Base-by-base conservation (phyloP, 2,797 vertebrate genomes). In the Intellagama lesueurii region DNA sequence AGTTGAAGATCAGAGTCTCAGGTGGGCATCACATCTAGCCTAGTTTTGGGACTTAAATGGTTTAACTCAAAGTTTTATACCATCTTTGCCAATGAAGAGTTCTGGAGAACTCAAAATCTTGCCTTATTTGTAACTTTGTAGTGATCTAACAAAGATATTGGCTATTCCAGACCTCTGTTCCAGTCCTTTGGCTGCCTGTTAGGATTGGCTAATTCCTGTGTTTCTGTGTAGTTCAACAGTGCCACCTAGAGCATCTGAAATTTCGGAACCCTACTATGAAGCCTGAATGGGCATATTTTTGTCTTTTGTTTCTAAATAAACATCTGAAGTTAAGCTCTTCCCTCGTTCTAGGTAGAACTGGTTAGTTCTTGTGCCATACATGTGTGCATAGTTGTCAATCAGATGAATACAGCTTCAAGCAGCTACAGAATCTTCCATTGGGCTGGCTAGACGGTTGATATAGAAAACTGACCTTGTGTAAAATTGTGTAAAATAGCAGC, bases 181-280 rank as follows among this genome's bases (percentile, higher is more conserved):
- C 60, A 64, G 19, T 82, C 16, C 40, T 75, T 5, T n/a, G 44
- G 52, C 52, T 52, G n/a, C 16, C 47, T 69, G 17, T 30, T 87
- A 78, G 73, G 24, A 82, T 5, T 60, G 76, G 64, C 24, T 35
- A 44, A 64, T 17, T 19, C 56, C 8, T 30, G 32, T 76, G 9
- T 85, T 85, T n/a, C 73, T 72, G 30, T 76, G 28, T 56, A 76
- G 72, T 35, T 85, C 52, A 76, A 30, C 49, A 77, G 26, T 77
- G 73, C 73, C 52, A 86, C 47, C 56, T 86, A 76, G 52, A 85
- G 72, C 26, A 56, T 44, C 56, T 76, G 52, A n/a, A 35, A 7
- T 85, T 85, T 85, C 9, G 56, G 84, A 77, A 64, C 30, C 35
- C 73, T 5, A 64, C 17, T 64, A 76, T 40, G 84, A 85, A 76